Base-by-base conservation (phyloP, 2,113 vertebrate species). In the Vulpes ferrilata region DNA sequence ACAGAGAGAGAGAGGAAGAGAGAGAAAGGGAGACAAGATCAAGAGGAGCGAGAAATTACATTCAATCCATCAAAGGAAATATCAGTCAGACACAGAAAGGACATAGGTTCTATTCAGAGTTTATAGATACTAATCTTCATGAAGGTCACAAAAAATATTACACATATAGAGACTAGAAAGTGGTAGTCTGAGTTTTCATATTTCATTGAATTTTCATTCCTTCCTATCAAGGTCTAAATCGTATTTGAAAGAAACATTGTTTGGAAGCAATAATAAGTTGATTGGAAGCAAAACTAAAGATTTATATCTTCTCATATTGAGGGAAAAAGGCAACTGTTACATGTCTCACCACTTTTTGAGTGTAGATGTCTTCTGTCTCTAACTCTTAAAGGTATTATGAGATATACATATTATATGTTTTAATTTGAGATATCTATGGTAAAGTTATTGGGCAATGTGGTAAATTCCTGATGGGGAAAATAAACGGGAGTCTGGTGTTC, bases 281-380 rank as follows among this genome's bases (percentile, higher is more conserved):
- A 90, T 81, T 48, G 16, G 4, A 64, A 95, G 0, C 4, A 96
- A 97, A 98, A 95, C 12, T 73, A 78, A 97, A 88, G 2, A 80
- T 95, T 62, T 35, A 1, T 96, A 85, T 87, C 86, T 22, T 81
- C 74, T 91, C 62, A 79, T 93, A 62, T 80, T 95, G 43, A 79
- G 95, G 85, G 27, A 38, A 67, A n/a, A 93, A 85, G 51, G 0
- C 1, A 32, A 30, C 30, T 0, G 65, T 76, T 22, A 55, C 83
- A 78, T 19, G 20, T 55, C 8, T 35, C 2, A 7, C 32, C 83
- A 96, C 25, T 1, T 91, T 97, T 95, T 30, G 59, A 43, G 2
- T 35, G 12, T 83, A 53, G 25, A 15, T 71, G 2, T 0, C 2
- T 82, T 73, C 67, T 90, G 5, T 0, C 2, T 92, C 80, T 78